Conservation (phyloP, 2,797 vertebrate species). For the Oreochromis grahami region DNA sequence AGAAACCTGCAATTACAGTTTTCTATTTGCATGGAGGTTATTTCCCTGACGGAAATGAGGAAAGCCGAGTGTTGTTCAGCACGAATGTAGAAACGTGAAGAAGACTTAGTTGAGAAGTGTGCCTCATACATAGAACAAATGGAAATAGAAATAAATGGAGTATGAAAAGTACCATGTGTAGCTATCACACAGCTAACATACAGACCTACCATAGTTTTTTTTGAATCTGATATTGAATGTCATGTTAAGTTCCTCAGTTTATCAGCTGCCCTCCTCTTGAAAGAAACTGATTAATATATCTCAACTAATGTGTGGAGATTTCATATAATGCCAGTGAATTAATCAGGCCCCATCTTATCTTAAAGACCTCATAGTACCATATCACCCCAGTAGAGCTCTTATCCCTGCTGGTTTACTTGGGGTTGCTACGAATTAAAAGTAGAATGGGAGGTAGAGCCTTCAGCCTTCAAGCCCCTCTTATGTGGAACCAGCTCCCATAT, state of each 20-base stretch:
- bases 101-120: neutral
- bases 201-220: neutral
- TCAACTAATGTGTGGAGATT: neutral
- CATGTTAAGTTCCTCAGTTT: neutral
- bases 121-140: neutral
- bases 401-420: neutral
- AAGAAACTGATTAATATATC: neutral
- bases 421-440: neutral
- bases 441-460: fast-evolving
- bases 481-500: neutral
- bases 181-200: neutral
- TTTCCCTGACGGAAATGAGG: neutral
- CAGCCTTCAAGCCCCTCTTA: neutral
- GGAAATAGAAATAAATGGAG: neutral
- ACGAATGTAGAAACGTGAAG: neutral
- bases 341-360: neutral
- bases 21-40: neutral
- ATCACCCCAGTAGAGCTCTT: neutral
- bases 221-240: neutral
- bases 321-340: neutral
- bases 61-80: neutral
- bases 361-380: neutral
- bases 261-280: neutral
- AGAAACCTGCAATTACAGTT: neutral
- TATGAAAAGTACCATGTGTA: neutral